A percentile compares a stretch with the other conserved stretches of the same genome.
Evolutionary conservation across 2,888 invertebrate species (phyloP).

Genomic region (Priocnemis perturbator): DNA sequence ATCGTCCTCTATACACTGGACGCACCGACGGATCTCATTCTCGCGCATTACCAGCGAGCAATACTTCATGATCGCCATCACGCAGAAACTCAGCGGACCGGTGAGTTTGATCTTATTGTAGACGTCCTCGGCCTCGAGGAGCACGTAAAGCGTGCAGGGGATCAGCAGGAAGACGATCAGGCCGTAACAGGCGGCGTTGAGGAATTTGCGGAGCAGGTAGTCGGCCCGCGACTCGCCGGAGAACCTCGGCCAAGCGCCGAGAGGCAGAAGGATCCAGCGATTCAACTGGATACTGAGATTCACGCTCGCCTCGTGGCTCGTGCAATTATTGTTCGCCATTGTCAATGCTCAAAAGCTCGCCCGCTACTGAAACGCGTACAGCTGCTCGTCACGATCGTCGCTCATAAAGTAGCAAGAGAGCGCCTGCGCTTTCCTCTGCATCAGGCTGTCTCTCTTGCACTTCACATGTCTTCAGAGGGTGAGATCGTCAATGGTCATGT

Average conservation of each 20-base stretch:
- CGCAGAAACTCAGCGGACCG: constrained; percentile 59
- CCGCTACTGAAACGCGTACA: constrained; percentile 1
- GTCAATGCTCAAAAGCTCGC: background rate
- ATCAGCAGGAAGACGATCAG: constrained; percentile 54
- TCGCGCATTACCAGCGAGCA: constrained; percentile 46
- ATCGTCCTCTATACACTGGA: constrained; percentile 53
- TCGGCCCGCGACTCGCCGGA: background rate
- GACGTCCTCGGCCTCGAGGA: constrained; percentile 46
- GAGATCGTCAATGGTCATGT: too few species aligned
- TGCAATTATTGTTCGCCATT: constrained; percentile 1
- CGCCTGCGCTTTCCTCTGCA: background rate
- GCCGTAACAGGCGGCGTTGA: constrained; percentile 41
- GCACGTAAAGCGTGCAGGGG: constrained; percentile 48
- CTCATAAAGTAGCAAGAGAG: background rate
- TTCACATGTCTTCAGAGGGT: background rate
- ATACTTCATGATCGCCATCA: constrained; percentile 60
- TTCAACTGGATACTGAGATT: constrained; percentile 33
- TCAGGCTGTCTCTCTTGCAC: background rate
- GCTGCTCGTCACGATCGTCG: too few species aligned
- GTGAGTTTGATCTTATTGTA: constrained; percentile 48
- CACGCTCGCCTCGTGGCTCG: background rate
- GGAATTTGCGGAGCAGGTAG: constrained; percentile 29
- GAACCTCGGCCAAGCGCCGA: constrained; percentile 43
- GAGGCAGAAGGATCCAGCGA: constrained; percentile 38
- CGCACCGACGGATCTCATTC: constrained; percentile 49